These are phyloP conservation scores for Cartodere bifasciata DNA, from an alignment of 2,888 invertebrate species.

Conservation along the genomic window DNA sequence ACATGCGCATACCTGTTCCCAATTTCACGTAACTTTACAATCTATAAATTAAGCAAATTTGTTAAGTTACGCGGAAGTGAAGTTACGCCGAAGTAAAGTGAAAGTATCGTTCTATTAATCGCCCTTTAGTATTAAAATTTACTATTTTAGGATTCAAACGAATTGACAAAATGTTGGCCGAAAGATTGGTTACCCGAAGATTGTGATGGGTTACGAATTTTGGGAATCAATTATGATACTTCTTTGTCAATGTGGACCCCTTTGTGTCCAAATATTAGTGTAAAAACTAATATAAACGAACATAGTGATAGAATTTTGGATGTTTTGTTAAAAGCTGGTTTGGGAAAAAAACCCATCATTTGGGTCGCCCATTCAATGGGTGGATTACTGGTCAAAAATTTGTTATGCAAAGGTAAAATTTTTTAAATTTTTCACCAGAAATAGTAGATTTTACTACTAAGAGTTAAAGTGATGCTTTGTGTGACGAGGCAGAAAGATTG, in stretches of 20 bases:
- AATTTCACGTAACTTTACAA: too few species aligned
- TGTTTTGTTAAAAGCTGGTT: constrained; percentile 57
- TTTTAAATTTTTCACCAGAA: too few species aligned
- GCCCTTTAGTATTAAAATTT: too few species aligned
- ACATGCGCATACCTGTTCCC: too few species aligned
- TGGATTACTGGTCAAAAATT: constrained; percentile 78
- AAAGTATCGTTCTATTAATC: too few species aligned
- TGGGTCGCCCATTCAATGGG: constrained; percentile 97
- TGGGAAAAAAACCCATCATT: constrained; percentile 71
- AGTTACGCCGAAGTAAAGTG: too few species aligned
- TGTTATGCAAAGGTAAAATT: constrained; percentile 54
- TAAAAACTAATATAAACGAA: constrained; percentile 45
- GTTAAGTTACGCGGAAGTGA: too few species aligned
- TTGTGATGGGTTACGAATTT: constrained; percentile 56
- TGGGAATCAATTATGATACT: constrained; percentile 83
- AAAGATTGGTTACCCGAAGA: constrained; percentile 87
- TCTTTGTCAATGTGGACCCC: constrained; percentile 73
- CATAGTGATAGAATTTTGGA: constrained; percentile 54
- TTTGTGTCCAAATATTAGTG: constrained; percentile 47
- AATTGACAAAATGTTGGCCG: constrained; percentile 77
- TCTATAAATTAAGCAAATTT: too few species aligned
- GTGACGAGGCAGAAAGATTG: too few species aligned
- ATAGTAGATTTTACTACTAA: too few species aligned
- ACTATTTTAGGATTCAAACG: constrained; percentile 12
- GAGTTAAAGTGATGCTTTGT: too few species aligned